A percentile compares a stretch with the other conserved stretches of the same genome.
Conservation (phyloP, 2,888 invertebrate species). For the Hesperia comma region DNA sequence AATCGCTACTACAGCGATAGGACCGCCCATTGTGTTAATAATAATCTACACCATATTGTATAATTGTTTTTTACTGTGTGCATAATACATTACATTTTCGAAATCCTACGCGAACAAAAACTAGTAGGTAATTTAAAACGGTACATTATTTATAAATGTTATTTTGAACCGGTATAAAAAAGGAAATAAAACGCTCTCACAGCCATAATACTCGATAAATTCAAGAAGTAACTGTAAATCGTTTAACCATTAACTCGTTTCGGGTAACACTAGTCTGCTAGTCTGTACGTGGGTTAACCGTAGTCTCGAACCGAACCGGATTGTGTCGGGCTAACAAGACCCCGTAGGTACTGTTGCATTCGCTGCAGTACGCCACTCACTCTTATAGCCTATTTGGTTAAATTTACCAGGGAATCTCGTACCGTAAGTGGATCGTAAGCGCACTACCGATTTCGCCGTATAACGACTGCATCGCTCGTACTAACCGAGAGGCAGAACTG, state of each 20-base stretch:
- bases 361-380: conserved; percentile 59
- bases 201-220: background rate
- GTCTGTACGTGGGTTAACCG: conserved; percentile 48
- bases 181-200: background rate
- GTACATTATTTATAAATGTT: no score
- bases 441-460: conserved; percentile 46
- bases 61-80: no score
- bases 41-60: no score
- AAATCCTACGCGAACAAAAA: no score
- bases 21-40: no score
- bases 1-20: no score
- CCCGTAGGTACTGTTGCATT: conserved; percentile 56
- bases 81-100: no score
- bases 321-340: conserved; percentile 71
- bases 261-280: conserved; percentile 2
- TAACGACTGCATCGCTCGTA: conserved; percentile 39
- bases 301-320: conserved; percentile 56
- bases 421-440: conserved; percentile 49
- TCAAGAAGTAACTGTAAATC: conserved; percentile 2
- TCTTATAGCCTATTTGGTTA: conserved; percentile 70
- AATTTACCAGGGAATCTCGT: conserved; percentile 64
- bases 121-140: no score
- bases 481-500: conserved; percentile 34
- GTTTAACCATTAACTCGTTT: conserved; percentile 6
- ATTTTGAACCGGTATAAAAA: background rate